Base-by-base conservation (phyloP, 2,113 vertebrate genomes). In the Heloderma charlesbogerti region DNA sequence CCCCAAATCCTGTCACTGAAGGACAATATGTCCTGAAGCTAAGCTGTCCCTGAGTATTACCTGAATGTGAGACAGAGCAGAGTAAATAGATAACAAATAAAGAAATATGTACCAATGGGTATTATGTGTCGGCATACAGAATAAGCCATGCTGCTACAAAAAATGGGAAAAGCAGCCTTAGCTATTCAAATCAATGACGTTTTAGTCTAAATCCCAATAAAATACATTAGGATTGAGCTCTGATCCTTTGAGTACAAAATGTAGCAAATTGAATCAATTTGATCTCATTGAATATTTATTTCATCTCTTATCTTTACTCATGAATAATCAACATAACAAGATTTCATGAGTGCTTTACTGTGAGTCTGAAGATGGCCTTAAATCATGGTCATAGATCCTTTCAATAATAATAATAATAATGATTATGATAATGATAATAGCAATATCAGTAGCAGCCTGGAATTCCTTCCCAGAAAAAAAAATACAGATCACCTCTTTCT, bases 171-270 rank as follows among this genome's bases (percentile, higher is more conserved):
- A 86, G 8, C 45, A 72, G 20, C 66, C 20, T 67, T 86, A 29
- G 45, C 66, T 8, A 48, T 71, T 71, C 31, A 22, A 87, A 40
- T 75, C 69, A 87, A 75, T 57, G 48, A 29, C 0, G n/a, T 74
- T 54, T 86, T 45, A 31, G 75, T 75, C 48, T 20, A 57, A 87
- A 37, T 75, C 57, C 69, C 51, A 40, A 75, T 75, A 87, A 87
- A 87, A 87, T 87, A 34, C 54, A 66, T 74, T 87, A 57, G 71
- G 48, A 75, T 87, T 40, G 85, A 60, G 71, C 43, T 87, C 20
- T 75, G 34, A 15, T 75, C 20, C 71, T 18, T 29, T 74, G 85
- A 87, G 71, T 75, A 37, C 48, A 15, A 25, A 25, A 74, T 57
- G 66, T 4, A 40, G 71, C 34, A 75, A 57, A 87, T 54, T 54